These are phyloP conservation scores for Notothenia coriiceps DNA, from an alignment of 2,113 vertebrate species.

Conservation along the genomic window DNA sequence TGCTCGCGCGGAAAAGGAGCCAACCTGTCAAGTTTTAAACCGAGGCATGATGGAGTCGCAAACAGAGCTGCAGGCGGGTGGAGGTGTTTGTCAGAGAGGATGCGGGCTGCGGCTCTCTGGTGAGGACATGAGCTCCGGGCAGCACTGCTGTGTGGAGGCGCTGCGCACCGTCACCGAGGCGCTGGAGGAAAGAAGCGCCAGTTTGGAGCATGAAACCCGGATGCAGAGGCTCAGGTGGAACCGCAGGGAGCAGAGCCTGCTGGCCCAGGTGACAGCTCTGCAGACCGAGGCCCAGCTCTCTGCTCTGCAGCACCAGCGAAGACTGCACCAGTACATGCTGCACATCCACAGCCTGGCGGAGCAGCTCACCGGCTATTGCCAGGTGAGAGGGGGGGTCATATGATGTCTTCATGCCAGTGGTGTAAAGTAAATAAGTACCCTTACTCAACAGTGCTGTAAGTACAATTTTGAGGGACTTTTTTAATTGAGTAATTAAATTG, in stretches of 20 bases:
- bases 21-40: neutral
- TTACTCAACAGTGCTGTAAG: too few species aligned
- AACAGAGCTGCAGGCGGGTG: slow-evolving; percentile 21
- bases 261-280: slow-evolving; percentile 80
- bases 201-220: slow-evolving; percentile 70
- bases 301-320: slow-evolving; percentile 80
- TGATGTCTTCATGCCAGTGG: neutral
- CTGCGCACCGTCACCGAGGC: slow-evolving; percentile 60
- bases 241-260: slow-evolving; percentile 78
- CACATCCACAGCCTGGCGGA: slow-evolving; percentile 79
- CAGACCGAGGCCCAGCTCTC: slow-evolving; percentile 86
- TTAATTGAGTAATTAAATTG: too few species aligned
- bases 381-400: slow-evolving; percentile 77
- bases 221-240: slow-evolving; percentile 78
- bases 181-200: slow-evolving; percentile 58
- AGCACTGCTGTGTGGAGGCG: slow-evolving; percentile 72
- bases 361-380: slow-evolving; percentile 69
- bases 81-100: slow-evolving; percentile 58
- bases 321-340: slow-evolving; percentile 82
- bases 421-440: neutral
- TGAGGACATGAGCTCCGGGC: neutral
- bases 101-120: slow-evolving; percentile 62
- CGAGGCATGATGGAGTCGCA: slow-evolving; percentile 52
- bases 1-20: neutral
- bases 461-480: too few species aligned